Base-by-base conservation (phyloP, 2,888 invertebrate genomes). In the Eupithecia centaureata region DNA sequence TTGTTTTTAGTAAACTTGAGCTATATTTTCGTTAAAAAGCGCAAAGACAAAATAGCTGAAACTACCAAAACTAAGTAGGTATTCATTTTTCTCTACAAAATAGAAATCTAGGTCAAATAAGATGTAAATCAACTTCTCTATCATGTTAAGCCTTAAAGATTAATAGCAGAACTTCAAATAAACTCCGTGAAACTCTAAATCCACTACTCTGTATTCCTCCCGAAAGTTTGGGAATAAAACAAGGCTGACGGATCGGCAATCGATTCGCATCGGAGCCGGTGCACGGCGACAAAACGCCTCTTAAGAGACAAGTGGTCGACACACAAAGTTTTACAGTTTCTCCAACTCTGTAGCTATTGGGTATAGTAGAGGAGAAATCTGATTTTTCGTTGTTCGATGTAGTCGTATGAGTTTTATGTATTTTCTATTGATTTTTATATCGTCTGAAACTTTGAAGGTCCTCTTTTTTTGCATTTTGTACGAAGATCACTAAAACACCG, bases 301-400 rank as follows among this genome's bases (percentile, higher is more conserved):
- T 65, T 69, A 70, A 58, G 66, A 60, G 70, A 70, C 70, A 70
- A 70, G 70, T 67, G 70, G 69, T 66, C 66, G 70, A 70, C 70
- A 70, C 66, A 63, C 57, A 61, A 70, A 70, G 56, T 70, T 70
- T 57, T 13, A n/a, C 22, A 57, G 57, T 32, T 32, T 18, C 57
- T 30, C 18, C 22, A 57, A 57, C 56, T 56, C 57, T 25, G 52
- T 5, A 57, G 57, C 57, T 57, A 32, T 57, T 30, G 57, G 22
- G 28, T 28, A 56, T 56, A 30, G 54, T 56, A 28, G 12, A n/a
- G 10, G 54, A 27, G 25, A 30, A 56, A 56, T 56, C 30, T 8
- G 27, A 56, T 56, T 30, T 56, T 28, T 42, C 18, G 42, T 42
- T 42, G 42, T 42, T 18, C 42, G 22, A 12, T 47, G 22, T 47